A percentile compares a stretch with the other conserved stretches of the same genome.
phyloP scores from a whole-genome alignment of 2,888 invertebrate species.

The Ichneumon xanthorius region DNA sequence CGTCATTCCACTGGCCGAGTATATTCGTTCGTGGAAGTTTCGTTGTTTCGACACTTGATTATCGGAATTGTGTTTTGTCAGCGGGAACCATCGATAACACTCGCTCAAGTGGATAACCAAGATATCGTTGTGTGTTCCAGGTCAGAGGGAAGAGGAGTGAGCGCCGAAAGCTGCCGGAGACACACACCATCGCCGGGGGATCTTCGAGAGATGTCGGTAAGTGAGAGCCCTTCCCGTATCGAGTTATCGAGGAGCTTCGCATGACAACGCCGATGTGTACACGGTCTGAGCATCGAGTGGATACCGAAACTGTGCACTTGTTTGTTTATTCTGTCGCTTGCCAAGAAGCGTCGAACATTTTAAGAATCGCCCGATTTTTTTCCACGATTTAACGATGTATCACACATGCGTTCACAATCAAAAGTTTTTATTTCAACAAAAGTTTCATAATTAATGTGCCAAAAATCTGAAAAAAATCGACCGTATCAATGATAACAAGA shows the following conservation, averaged over 20 bases:
- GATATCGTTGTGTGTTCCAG: conserved; percentile 28
- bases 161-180: conserved; percentile 16
- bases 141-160: conserved; percentile 13
- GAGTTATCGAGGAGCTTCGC: conserved; percentile 53
- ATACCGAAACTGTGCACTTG: conserved; percentile 24
- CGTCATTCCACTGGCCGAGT: not conserved
- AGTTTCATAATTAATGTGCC: too few species aligned
- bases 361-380: too few species aligned
- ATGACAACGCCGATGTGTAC: conserved; percentile 24
- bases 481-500: too few species aligned
- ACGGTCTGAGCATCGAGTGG: conserved; percentile 33
- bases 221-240: conserved; percentile 56
- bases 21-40: not conserved
- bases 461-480: too few species aligned
- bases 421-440: too few species aligned
- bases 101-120: conserved; percentile 14
- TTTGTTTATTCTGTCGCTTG: conserved; percentile 23
- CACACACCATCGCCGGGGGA: conserved; percentile 22
- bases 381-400: too few species aligned
- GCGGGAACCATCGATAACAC: conserved; percentile 25
- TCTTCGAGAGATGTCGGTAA: conserved; percentile 45
- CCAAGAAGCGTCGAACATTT: too few species aligned
- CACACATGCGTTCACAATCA: too few species aligned
- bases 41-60: not conserved
- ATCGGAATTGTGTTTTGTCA: conserved; percentile 11